A percentile compares a stretch with the other conserved stretches of the same genome.
Conservation (phyloP, 2,888 invertebrate species). For the Archaeoteleia sp. region DNA sequence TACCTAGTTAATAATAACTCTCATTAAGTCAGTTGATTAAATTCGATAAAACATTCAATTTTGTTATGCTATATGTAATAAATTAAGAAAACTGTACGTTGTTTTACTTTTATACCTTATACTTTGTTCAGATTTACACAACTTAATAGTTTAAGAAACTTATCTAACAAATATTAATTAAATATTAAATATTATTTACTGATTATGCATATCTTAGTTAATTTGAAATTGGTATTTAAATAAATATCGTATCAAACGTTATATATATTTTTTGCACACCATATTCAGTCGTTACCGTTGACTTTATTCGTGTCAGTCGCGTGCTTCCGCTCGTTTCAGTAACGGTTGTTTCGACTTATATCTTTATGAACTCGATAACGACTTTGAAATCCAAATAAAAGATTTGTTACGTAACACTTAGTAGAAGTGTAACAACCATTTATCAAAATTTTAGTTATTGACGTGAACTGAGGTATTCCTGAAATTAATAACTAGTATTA, state of each 20-base stretch:
- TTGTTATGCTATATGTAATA: too few relatives aligned
- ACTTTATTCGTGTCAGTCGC: slow-evolving; percentile 55
- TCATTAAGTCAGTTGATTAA: too few relatives aligned
- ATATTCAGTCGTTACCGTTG: slow-evolving; percentile 49
- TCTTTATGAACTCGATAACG: slow-evolving; percentile 50
- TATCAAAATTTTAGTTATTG: slow-evolving; percentile 39
- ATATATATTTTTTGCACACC: slow-evolving; percentile 35
- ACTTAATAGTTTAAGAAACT: too few relatives aligned
- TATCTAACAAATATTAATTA: too few relatives aligned
- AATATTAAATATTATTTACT: too few relatives aligned
- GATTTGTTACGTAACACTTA: slow-evolving; percentile 35
- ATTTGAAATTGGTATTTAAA: slow-evolving; percentile 38
- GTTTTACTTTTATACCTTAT: too few relatives aligned
- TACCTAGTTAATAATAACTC: too few relatives aligned
- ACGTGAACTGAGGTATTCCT: too few relatives aligned
- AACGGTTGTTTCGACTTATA: slow-evolving; percentile 52
- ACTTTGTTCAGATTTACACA: too few relatives aligned
- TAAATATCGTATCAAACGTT: slow-evolving; percentile 39
- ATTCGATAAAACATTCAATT: too few relatives aligned
- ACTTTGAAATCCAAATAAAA: slow-evolving; percentile 43
- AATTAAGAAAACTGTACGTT: too few relatives aligned
- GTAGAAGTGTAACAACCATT: slow-evolving; percentile 27
- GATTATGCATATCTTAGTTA: slow-evolving; percentile 10
- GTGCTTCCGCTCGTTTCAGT: slow-evolving; percentile 51
- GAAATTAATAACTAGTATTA: too few relatives aligned